Evolutionary conservation across 2,113 vertebrate species (phyloP).

Genomic region (Copsychus sechellarum): DNA sequence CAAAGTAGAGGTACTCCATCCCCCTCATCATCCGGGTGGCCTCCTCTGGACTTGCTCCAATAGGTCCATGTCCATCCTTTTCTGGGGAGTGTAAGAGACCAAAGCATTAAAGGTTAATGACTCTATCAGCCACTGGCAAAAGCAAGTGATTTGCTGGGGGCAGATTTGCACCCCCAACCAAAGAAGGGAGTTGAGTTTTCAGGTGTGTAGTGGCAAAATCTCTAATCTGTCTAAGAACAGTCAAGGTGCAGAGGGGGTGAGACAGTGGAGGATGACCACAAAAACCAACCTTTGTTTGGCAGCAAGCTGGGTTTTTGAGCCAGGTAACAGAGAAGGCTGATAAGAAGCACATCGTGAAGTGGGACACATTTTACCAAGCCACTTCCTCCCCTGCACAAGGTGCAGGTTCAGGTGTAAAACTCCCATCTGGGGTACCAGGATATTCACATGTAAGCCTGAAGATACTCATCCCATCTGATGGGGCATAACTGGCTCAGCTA

Average conservation of each 20-base stretch:
- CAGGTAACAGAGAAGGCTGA: not conserved
- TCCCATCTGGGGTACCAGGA: not conserved
- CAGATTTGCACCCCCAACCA: not conserved
- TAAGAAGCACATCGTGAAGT: not conserved
- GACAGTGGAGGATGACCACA: not conserved
- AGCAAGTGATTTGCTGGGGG: not conserved
- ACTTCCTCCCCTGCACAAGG: not conserved
- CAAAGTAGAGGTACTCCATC: not conserved
- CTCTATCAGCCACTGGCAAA: not conserved
- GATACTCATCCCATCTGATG: not conserved
- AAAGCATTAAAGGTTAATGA: not conserved
- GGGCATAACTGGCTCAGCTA: not conserved
- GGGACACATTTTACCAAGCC: not conserved
- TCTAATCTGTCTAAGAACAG: not conserved
- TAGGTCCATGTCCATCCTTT: not conserved
- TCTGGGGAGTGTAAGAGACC: not conserved
- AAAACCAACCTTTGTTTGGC: not conserved
- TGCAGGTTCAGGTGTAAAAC: not conserved
- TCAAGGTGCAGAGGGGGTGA: not conserved
- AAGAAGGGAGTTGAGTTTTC: not conserved
- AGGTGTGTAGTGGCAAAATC: not conserved
- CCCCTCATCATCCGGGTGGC: not conserved
- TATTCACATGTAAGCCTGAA: not conserved
- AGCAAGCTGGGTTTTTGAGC: not conserved
- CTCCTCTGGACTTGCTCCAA: not conserved